phyloP scores from a whole-genome alignment of 2,113 vertebrate genomes.

The Calidris pugnax region DNA sequence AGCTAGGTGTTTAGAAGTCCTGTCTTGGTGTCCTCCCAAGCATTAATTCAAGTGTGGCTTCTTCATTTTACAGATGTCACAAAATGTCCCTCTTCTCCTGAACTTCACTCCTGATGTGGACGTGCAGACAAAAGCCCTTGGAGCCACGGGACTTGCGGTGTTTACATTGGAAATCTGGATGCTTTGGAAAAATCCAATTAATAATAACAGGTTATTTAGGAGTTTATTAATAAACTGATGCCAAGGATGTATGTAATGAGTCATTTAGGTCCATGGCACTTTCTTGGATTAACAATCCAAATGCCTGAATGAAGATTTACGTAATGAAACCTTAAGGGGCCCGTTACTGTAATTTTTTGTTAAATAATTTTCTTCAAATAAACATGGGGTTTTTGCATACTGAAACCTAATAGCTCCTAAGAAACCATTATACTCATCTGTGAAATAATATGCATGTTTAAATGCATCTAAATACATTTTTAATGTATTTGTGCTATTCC shows the following conservation, averaged over 20 bases:
- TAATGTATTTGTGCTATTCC: constrained; percentile 13
- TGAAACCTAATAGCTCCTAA: not conserved
- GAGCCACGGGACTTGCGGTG: too few species aligned
- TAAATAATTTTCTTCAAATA: constrained; percentile 15
- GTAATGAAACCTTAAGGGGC: not conserved
- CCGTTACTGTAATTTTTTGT: not conserved
- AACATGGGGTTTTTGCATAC: not conserved
- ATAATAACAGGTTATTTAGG: not conserved
- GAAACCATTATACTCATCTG: constrained; percentile 8
- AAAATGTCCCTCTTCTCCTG: not conserved
- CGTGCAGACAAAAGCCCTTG: not conserved
- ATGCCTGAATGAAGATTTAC: constrained; percentile 20
- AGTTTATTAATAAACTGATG: not conserved
- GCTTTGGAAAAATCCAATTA: not conserved
- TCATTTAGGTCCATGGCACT: not conserved
- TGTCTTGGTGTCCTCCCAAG: not conserved
- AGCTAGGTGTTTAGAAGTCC: not conserved
- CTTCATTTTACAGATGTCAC: not conserved
- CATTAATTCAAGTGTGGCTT: not conserved
- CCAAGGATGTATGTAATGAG: not conserved
- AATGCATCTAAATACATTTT: constrained; percentile 32
- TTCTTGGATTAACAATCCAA: not conserved
- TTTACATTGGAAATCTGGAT: not conserved
- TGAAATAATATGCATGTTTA: constrained; percentile 50
- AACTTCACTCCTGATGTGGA: fast-evolving